Conservation (phyloP, 2,797 vertebrate species). For the Onychomys leucogaster region DNA sequence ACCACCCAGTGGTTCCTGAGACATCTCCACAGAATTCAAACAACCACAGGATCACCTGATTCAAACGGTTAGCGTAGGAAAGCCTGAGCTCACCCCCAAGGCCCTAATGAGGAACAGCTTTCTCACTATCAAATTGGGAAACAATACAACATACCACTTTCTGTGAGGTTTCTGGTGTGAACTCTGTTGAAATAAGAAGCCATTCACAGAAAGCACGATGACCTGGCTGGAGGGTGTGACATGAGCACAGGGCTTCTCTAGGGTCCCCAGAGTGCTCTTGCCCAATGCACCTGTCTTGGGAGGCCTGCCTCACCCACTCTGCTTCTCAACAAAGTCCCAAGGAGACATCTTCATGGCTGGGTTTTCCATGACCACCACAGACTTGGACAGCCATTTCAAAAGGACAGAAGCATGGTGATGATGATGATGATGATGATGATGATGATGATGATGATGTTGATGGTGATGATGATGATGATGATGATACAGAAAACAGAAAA, state of each 20-base stretch:
- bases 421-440: neutral
- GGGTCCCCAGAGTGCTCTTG: neutral
- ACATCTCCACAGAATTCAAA: slow-evolving; percentile 54
- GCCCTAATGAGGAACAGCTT: neutral
- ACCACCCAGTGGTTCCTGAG: slow-evolving; percentile 73
- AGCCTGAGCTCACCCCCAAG: neutral
- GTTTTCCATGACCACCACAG: neutral
- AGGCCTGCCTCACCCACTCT: too few relatives aligned
- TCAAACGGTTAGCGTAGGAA: neutral
- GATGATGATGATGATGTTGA: neutral
- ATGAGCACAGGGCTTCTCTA: neutral
- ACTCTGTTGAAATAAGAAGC: neutral
- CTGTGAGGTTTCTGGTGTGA: neutral
- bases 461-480: neutral
- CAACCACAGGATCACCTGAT: neutral
- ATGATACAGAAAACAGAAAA: slow-evolving; percentile 41
- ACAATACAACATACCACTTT: neutral
- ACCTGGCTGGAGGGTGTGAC: rapidly evolving
- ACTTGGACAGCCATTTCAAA: neutral
- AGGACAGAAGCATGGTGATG: neutral
- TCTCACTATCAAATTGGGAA: neutral
- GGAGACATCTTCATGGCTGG: neutral
- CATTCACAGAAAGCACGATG: neutral
- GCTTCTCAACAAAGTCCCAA: neutral
- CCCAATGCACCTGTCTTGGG: too few relatives aligned